Evolutionary conservation across 1,140 invertebrate species (phyloP), one percentile per base, ranked within the genome.

Genomic region (Oryctes rhinoceros): DNA sequence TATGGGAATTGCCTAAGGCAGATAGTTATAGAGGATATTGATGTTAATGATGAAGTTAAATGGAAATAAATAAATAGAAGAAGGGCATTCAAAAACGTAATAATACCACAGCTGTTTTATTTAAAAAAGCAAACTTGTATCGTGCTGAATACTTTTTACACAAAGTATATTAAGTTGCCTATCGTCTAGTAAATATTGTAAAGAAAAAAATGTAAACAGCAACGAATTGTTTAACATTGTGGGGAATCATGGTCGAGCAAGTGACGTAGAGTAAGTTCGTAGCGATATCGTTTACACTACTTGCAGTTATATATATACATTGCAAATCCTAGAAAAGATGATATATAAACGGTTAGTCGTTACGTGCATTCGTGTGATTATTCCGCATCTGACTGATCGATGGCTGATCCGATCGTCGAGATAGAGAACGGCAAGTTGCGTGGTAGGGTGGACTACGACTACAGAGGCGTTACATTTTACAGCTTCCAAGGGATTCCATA

Each of bases 401-500:
- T 78, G 76, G 76, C 37, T 20, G 76, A 78, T 59, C 48, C 83
- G n/a, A 77, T 84, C 24, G 83, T 85, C 49, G 79, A 78, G 71
- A 80, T 84, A 13, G 79, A 83, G 20, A 81, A 86, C 67, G 85
- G 88, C 30, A 82, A 84, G 81, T 15, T 88, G 78, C 82, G 80
- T 74, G 87, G 90, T 15, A 87, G 85, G 75, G 74, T 87, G 62
- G 76, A 82, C n/a, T 84, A 85, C 44, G 87, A 85, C 81, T 82
- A 84, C 53, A 86, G 87, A 59, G 87, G 88, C 37, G 83, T 82
- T 6, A 82, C 87, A 78, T 90, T 87, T 84, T 88, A 86, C 83
- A 88, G 88, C 37, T 94, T 91, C 84, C 88, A 89, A 81, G 91
- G 92, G n/a, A 92, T 94, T 83, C 94, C 93, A 0, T 94, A 90